Conservation (phyloP, 2,113 vertebrate genomes). For the Progne subis region DNA sequence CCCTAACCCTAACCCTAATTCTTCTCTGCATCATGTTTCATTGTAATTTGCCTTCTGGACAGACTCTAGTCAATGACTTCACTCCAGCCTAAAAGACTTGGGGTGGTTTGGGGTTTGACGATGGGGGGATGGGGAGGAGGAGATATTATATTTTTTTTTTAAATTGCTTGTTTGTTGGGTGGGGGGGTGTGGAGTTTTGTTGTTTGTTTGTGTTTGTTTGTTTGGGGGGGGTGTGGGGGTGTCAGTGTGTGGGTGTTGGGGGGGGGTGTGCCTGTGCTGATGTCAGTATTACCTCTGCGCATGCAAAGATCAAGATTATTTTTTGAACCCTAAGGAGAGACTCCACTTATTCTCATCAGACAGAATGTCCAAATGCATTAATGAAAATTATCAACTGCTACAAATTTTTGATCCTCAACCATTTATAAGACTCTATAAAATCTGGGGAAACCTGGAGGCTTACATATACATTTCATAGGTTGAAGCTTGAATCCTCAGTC, state of each 20-base stretch:
- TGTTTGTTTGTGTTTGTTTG: not conserved
- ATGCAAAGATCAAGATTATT: slow-evolving; percentile 35
- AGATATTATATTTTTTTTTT: not conserved
- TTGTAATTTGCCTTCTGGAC: slow-evolving; percentile 26
- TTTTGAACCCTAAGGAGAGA: not conserved
- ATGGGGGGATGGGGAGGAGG: no score
- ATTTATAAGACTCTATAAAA: not conserved
- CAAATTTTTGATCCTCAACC: not conserved
- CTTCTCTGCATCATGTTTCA: slow-evolving; percentile 49
- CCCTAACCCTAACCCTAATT: no score
- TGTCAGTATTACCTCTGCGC: not conserved
- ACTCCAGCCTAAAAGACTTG: not conserved
- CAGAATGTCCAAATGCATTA: not conserved
- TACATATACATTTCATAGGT: not conserved
- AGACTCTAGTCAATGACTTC: slow-evolving; percentile 38
- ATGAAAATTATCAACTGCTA: slow-evolving; percentile 11
- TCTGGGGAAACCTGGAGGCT: not conserved
- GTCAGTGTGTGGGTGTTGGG: no score
- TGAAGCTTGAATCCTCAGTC: not conserved
- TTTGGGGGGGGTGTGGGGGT: no score
- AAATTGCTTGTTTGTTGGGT: not conserved
- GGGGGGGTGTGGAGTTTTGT: not conserved
- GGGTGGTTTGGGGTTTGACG: no score
- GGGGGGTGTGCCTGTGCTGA: not conserved
- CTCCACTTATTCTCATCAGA: not conserved